These are phyloP conservation scores for Zaprionus gabonicus DNA, from an alignment of 1,140 invertebrate genomes.

Conservation along the genomic window DNA sequence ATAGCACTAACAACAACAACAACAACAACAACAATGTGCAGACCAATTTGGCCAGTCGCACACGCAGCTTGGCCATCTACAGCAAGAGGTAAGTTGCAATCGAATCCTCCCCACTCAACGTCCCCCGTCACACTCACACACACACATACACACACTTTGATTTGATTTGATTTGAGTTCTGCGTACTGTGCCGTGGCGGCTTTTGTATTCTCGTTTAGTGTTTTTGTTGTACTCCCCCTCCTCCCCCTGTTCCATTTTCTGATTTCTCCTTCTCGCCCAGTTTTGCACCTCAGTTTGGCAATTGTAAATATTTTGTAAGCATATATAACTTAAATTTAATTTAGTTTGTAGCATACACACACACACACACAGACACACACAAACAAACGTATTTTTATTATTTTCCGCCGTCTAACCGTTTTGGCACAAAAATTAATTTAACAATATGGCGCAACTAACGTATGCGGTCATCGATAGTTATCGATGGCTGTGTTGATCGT, in stretches of 20 bases:
- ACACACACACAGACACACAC: background rate
- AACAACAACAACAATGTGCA: constrained; percentile 64
- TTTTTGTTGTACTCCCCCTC: constrained; percentile 22
- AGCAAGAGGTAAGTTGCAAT: constrained; percentile 80
- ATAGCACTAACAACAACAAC: constrained; percentile 65
- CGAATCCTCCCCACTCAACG: constrained; percentile 3
- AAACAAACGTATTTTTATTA: constrained; percentile 10
- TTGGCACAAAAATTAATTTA: constrained; percentile 26
- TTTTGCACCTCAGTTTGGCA: constrained; percentile 30
- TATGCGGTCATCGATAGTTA: constrained; percentile 2
- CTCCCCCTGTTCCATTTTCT: background rate
- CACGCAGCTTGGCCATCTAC: constrained; percentile 80
- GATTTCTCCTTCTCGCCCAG: constrained; percentile 13
- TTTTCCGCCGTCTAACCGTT: constrained; percentile 19
- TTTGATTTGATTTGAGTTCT: constrained; percentile 51
- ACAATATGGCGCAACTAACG: constrained; percentile 13
- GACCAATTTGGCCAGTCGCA: constrained; percentile 65
- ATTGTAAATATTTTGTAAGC: constrained; percentile 50
- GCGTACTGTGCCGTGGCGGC: constrained; percentile 25
- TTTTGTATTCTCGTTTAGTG: constrained; percentile 39
- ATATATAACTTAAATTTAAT: constrained; percentile 4
- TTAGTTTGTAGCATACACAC: constrained; percentile 12
- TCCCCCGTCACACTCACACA: constrained; percentile 30
- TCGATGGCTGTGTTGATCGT: constrained; percentile 4
- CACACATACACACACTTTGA: constrained; percentile 2